These are phyloP conservation scores for Tenthredo mesomela DNA, from an alignment of 2,888 invertebrate genomes.

Conservation along the genomic window DNA sequence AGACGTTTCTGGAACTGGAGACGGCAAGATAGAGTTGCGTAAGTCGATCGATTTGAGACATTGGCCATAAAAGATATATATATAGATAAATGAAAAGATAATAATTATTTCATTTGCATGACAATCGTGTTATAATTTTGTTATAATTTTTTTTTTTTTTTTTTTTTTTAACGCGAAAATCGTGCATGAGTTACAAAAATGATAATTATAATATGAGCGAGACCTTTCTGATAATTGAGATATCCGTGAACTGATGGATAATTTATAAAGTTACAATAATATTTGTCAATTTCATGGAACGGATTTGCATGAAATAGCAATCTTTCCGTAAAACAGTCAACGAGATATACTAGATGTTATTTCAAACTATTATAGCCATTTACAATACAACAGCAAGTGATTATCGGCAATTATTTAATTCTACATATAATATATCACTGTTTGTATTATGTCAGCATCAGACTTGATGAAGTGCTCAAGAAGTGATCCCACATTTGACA, in stretches of 20 bases:
- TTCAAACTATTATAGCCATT: not conserved
- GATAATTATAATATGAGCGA: not conserved
- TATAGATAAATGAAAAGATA: too few species aligned
- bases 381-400: too few species aligned
- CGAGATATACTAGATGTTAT: not conserved
- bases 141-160: too few species aligned
- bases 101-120: not conserved
- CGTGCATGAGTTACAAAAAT: too few species aligned
- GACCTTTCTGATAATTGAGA: not conserved
- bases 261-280: not conserved
- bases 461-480: slow-evolving; percentile 38
- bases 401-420: too few species aligned
- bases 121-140: too few species aligned
- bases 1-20: slow-evolving; percentile 74
- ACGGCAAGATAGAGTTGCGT: slow-evolving; percentile 64
- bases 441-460: slow-evolving; percentile 40
- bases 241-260: not conserved
- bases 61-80: too few species aligned
- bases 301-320: not conserved
- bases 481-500: not conserved
- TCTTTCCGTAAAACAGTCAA: not conserved
- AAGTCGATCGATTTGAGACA: slow-evolving; percentile 50
- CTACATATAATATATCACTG: too few species aligned
- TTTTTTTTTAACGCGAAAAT: too few species aligned
- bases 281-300: not conserved